Evolutionary conservation across 2,797 vertebrate species (phyloP), one percentile per base, ranked within the genome.

Genomic region (Distichodus sexfasciatus): DNA sequence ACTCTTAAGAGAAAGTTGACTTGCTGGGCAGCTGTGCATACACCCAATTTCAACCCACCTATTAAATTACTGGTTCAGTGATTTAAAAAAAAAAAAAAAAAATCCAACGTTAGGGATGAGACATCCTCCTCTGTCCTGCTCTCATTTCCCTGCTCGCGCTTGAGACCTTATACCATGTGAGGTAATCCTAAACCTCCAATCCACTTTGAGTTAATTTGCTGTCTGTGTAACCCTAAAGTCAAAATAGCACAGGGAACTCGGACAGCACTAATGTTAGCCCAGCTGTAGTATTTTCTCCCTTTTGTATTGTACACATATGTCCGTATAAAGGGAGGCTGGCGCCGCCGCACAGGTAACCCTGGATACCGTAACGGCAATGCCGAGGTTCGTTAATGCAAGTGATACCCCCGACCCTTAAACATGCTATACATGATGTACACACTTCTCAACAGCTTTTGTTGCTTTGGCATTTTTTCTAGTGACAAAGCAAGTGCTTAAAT

Each of bases 111-210:
- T 35, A 31, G 26, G n/a, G 26, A 33, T 4, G 8, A 19, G 29
- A 15, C 10, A 15, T 35, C 17, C 15, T 14, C 21, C n/a, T 26
- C 19, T 29, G 21, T 31, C 35, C 47, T 8, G 55, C n/a, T 24
- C 26, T 36, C 10, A 15, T 31, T 64, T 4, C 35, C 31, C 35
- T 26, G 4, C 65, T 77, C 64, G 78, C 81, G 77, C 82, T 83
- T 76, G 75, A 76, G 82, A 71, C 69, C 66, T 80, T 79, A 86
- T 66, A 41, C 79, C 55, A 73, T 61, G 66, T 69, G 40, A 69
- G 75, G 59, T 89, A 88, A 90, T 88, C 83, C 84, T 78, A 87
- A 89, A 84, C 83, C 84, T 72, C 1, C 84, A 87, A 88, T 90
- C 87, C 76, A 81, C 79, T 89, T 85, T 85, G 79, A 76, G 74